Evolutionary conservation across 1,140 invertebrate species (phyloP).

Genomic region (Drosophila miranda): DNA sequence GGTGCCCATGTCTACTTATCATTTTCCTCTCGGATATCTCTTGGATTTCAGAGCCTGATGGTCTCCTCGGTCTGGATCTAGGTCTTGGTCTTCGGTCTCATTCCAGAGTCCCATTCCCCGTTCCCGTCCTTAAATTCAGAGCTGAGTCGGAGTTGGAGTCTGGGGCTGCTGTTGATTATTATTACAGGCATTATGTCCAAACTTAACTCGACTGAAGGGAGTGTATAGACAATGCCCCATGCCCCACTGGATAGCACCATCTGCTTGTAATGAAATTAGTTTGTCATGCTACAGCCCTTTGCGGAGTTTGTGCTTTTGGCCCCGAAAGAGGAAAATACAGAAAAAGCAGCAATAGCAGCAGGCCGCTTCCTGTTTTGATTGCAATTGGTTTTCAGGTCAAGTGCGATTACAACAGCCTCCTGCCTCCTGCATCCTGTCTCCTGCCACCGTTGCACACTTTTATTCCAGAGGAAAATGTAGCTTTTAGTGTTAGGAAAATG

Average conservation of each 20-base stretch:
- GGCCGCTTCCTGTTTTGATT: slow-evolving; percentile 52
- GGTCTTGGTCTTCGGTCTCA: too few relatives aligned
- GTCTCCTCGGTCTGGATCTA: slow-evolving; percentile 14
- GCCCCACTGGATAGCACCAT: slow-evolving; percentile 47
- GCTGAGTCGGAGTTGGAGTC: background rate
- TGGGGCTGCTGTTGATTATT: slow-evolving; percentile 72
- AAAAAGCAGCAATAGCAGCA: slow-evolving; percentile 15
- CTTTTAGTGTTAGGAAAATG: too few relatives aligned
- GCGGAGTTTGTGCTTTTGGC: background rate
- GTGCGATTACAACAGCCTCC: background rate
- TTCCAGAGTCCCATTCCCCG: background rate
- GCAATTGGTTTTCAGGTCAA: background rate
- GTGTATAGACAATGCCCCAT: slow-evolving; percentile 36
- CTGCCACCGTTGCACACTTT: too few relatives aligned
- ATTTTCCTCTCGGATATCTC: slow-evolving; percentile 49
- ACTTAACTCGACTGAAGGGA: slow-evolving; percentile 58
- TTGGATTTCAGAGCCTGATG: background rate
- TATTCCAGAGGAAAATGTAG: too few relatives aligned
- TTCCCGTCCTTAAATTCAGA: too few relatives aligned
- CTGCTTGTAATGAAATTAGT: slow-evolving; percentile 80
- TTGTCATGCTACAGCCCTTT: slow-evolving; percentile 62
- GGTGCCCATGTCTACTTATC: slow-evolving; percentile 68
- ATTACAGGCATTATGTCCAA: slow-evolving; percentile 80
- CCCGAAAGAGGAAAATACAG: background rate
- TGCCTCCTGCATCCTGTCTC: too few relatives aligned